These are phyloP conservation scores for Nemurella pictetii DNA, from an alignment of 2,888 invertebrate species.

Conservation along the genomic window DNA sequence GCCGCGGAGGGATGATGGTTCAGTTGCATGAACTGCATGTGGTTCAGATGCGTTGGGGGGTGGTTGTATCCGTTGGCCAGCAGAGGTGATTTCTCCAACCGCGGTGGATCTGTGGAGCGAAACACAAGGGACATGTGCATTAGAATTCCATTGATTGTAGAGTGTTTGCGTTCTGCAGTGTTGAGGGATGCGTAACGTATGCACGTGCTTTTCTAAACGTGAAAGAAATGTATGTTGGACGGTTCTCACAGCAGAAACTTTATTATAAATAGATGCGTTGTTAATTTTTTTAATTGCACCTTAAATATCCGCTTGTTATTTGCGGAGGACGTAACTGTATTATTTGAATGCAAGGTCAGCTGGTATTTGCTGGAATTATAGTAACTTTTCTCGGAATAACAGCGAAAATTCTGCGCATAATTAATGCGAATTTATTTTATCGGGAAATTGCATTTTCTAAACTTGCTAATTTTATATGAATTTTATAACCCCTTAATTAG, in stretches of 20 bases:
- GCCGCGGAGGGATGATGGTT: conserved; percentile 62
- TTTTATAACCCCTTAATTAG: neutral
- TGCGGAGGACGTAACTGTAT: too few species aligned
- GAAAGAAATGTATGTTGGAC: too few species aligned
- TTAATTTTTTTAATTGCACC: too few species aligned
- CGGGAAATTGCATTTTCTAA: neutral
- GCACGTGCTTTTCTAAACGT: too few species aligned
- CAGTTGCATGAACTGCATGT: conserved; percentile 94
- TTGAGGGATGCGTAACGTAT: too few species aligned
- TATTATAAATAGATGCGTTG: too few species aligned
- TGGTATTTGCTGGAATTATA: neutral
- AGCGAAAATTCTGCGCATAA: neutral
- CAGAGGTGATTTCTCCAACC: conserved; percentile 89
- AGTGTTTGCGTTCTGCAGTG: too few species aligned
- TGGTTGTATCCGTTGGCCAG: conserved; percentile 94
- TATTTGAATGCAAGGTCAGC: conserved; percentile 1
- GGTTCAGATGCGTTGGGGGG: conserved; percentile 86
- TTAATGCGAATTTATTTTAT: neutral
- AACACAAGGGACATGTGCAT: too few species aligned
- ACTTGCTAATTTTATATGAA: neutral
- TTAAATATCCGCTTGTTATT: too few species aligned
- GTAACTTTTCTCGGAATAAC: neutral
- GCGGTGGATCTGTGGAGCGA: conserved; percentile 71
- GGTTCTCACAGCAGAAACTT: too few species aligned
- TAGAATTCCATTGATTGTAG: too few species aligned